Evolutionary conservation across 2,797 vertebrate genomes (phyloP), one percentile per base, ranked within the genome.

Genomic region (Meriones psammophilus): DNA sequence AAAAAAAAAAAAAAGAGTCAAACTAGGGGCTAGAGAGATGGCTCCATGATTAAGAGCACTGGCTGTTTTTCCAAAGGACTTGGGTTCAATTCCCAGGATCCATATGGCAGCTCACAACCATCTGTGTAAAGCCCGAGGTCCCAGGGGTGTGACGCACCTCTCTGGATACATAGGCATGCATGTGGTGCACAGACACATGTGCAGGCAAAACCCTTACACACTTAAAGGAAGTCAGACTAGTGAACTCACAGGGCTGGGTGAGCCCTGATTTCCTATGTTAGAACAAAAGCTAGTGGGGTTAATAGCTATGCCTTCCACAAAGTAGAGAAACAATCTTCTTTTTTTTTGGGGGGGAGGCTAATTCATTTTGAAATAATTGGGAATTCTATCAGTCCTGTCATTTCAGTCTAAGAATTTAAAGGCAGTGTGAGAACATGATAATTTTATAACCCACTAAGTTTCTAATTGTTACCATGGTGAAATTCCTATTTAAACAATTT

Each of bases 401-500:
- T 76, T 88, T 88, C 54, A 74, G 86, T 42, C 54, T 73, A 88
- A 60, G 69, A 86, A 54, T 71, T 73, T 58, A 71, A 87, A 87
- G 20, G n/a, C 68, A 58, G 50, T 56, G 33, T 73, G 24, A 73
- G 71, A 71, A 87, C 24, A 39, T 86, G 54, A 28, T 73, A 30
- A 73, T 73, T 58, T 36, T 73, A 58, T 87, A 87, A 73, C 50
- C 24, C 46, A 58, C 66, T 39, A 71, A 26, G 33, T 56, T 73
- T 87, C 20, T 71, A 87, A 36, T 36, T 88, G 54, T 60, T 15
- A 60, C 54, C 60, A 9, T 56, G 87, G 46, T 88, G 42, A 96
- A 96, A 79, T 94, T 85, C 89, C 28, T 93, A 39, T 89, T 94
- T 89, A 77, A 96, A 91, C 42, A 77, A 60, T 83, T 93, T 95